These are phyloP conservation scores for Bubo bubo DNA, from an alignment of 2,113 vertebrate species.

Conservation along the genomic window DNA sequence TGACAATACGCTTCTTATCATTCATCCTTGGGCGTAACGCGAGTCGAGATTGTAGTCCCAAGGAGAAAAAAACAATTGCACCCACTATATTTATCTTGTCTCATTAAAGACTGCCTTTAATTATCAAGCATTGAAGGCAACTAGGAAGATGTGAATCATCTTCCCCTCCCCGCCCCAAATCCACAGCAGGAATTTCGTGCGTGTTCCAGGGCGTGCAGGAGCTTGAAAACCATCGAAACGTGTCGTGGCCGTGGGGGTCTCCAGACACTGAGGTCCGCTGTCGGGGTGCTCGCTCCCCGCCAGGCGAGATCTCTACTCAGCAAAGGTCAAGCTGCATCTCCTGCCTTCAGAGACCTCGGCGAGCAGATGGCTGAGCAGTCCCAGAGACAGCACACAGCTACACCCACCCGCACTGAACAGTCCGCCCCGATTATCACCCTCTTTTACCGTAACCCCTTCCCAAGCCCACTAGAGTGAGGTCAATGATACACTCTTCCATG, in stretches of 20 bases:
- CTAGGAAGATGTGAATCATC: conserved; percentile 27
- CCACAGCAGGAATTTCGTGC: not conserved
- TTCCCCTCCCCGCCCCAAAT: not conserved
- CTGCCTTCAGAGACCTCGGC: not conserved
- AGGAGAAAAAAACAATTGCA: not conserved
- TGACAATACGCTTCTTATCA: fast-evolving
- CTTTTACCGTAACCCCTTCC: not conserved
- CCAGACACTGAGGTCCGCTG: not conserved
- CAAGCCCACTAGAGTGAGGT: not conserved
- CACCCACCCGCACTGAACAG: not conserved
- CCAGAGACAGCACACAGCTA: not conserved
- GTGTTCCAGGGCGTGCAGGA: not conserved
- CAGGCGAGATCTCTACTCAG: not conserved
- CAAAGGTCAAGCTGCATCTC: not conserved
- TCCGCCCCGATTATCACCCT: not conserved
- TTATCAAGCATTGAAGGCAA: not conserved
- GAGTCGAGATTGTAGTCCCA: not conserved
- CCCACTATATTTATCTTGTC: not conserved
- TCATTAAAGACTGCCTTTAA: conserved; percentile 25
- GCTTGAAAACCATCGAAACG: not conserved
- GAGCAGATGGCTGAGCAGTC: not conserved
- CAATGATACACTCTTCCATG: fast-evolving
- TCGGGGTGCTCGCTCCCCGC: fast-evolving
- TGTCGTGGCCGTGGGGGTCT: fast-evolving
- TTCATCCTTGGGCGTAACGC: not conserved